Evolutionary conservation across 2,113 vertebrate genomes (phyloP), one percentile per base, ranked within the genome.

Genomic region (Megaleporinus macrocephalus): DNA sequence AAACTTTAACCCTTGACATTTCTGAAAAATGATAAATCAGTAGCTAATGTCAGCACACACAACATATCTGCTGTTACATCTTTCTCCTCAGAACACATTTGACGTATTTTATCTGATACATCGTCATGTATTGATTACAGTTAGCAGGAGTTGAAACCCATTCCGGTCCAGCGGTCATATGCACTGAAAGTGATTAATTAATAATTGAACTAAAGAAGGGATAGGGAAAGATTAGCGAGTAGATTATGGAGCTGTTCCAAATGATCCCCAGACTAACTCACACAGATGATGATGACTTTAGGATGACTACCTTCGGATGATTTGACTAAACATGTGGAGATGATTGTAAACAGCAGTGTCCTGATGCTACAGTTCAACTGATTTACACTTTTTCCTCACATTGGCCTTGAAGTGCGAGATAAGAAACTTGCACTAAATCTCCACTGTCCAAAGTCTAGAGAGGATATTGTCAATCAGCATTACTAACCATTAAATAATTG

Each of bases 371-470:
- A 59, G 57, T n/a, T 20, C 65, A 36, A 24, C 20, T 70, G 33
- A 44, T 29, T 44, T 70, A 36, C 5, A 70, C 20, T 70, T 36
- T 68, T 68, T 36, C 30, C 12, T 68, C 41, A 61, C 11, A 70
- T 36, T 13, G 36, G 14, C 18, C 41, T 68, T 68, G 65, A 33
- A 11, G 30, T 22, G 1, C 12, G 44, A 44, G 66, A 70, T 70
- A 70, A 68, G 65, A 36, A 68, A 20, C 30, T 22, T 68, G 11
- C 22, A 41, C 29, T 4, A 29, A 53, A 57, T 70, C 33, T 77
- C 26, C 6, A 1, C 68, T 53, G 63, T 70, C 30, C 77, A 79
- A 79, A 70, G 65, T 69, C 30, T 57, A 5, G 7, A 70, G 66
- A n/a, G 4, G 41, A 36, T 22, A 70, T n/a, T 59, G 15, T 26